Percentiles rank a stretch among this genome's conserved stretches.
Evolutionary conservation across 2,888 invertebrate genomes (phyloP).

Genomic region (Anodontia alba): DNA sequence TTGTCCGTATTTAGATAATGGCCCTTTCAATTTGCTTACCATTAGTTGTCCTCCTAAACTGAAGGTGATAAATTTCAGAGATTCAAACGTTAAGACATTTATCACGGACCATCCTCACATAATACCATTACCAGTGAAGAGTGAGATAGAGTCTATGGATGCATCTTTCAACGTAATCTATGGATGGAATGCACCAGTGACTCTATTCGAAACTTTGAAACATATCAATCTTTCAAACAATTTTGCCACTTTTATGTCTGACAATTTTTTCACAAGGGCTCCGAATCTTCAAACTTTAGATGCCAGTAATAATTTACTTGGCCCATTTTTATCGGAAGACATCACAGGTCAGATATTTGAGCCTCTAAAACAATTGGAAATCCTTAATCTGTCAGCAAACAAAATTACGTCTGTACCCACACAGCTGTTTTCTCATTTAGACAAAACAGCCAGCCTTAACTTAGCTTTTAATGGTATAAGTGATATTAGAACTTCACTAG

Average conservation of each 20-base stretch:
- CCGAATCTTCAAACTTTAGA: conserved; percentile 21
- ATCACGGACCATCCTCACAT: not conserved
- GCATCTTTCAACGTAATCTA: not conserved
- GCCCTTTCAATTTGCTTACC: not conserved
- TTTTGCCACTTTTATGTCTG: conserved; percentile 18
- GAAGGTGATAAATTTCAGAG: not conserved
- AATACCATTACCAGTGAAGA: not conserved
- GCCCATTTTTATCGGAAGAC: conserved; percentile 6
- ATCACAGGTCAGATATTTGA: conserved; percentile 24
- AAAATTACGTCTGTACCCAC: conserved; percentile 8
- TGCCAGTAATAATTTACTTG: conserved; percentile 37
- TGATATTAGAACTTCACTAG: not conserved
- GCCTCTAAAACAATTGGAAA: conserved; percentile 21
- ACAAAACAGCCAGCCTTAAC: conserved; percentile 24
- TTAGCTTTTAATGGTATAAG: conserved; percentile 11
- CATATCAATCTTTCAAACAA: conserved; percentile 32
- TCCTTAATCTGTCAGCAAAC: conserved; percentile 39
- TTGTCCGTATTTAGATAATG: not conserved
- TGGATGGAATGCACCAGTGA: not conserved
- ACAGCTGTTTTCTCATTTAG: not conserved
- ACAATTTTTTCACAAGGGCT: conserved; percentile 12
- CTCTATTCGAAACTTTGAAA: not conserved
- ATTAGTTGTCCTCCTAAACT: not conserved
- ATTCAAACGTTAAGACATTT: not conserved
- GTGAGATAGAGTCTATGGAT: not conserved